A percentile compares a stretch with the other conserved stretches of the same genome.
phyloP scores from a whole-genome alignment of 1,140 invertebrate genomes.

The Drosophila cardini region DNA sequence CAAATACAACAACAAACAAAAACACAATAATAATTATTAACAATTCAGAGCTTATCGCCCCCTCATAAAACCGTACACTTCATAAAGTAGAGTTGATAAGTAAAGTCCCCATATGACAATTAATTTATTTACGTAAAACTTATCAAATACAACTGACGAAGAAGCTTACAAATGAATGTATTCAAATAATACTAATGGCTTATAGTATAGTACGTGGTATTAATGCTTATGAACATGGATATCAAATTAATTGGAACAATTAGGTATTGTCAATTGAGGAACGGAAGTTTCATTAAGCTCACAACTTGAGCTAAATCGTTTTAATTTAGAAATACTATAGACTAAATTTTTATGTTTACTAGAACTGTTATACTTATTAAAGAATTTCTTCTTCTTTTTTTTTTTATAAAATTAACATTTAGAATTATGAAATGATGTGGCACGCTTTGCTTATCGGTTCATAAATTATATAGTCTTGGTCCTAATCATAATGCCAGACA shows the following conservation, averaged over 20 bases:
- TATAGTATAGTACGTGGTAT: neutral
- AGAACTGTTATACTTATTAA: no score
- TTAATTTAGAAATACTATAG: neutral
- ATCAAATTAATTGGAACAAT: neutral
- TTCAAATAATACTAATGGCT: slow-evolving; percentile 23
- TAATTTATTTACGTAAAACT: slow-evolving; percentile 73
- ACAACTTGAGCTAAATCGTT: neutral
- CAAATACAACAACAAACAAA: slow-evolving; percentile 12
- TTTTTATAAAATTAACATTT: no score
- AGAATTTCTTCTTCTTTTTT: no score
- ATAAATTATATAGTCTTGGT: slow-evolving; percentile 19
- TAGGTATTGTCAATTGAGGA: neutral
- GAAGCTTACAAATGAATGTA: slow-evolving; percentile 27
- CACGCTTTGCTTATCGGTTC: slow-evolving; percentile 36
- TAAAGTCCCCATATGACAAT: slow-evolving; percentile 53
- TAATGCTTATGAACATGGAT: neutral
- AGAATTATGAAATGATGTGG: no score
- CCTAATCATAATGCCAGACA: slow-evolving; percentile 17
- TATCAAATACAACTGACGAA: slow-evolving; percentile 48
- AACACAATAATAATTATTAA: slow-evolving; percentile 1
- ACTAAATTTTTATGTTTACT: no score
- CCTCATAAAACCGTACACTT: neutral
- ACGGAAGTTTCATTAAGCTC: neutral
- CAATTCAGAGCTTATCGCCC: slow-evolving; percentile 34
- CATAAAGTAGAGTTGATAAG: slow-evolving; percentile 31